Base-by-base conservation (phyloP, 1,140 invertebrate genomes). In the Lanistes nyassanus region DNA sequence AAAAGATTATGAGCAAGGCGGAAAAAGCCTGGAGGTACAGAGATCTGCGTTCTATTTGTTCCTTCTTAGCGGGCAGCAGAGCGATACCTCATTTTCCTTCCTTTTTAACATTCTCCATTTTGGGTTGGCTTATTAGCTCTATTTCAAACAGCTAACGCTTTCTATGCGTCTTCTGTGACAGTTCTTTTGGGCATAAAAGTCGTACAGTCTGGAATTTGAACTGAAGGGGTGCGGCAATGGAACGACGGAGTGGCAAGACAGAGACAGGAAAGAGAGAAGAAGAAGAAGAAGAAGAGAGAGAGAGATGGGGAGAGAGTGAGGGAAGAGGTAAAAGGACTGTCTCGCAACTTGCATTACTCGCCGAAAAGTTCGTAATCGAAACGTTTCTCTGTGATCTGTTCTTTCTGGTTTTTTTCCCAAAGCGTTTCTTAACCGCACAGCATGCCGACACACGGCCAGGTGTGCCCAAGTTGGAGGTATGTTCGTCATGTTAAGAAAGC, bases 1-100 rank as follows among this genome's bases (percentile, higher is more conserved):
- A 47, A 47, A 47, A 47, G 42, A 47, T 47, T 47, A 47, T 9
- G 42, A 47, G 42, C 9, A 47, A 47, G 42, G 62, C 62, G 19
- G 56, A 64, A 64, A 64, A 29, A 34, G 29, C 62, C 62, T 31
- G n/a, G 62, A 64, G 62, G 62, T 64, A 64, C 36, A 64, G 19
- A 47, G 62, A 64, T n/a, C 29, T 64, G 23, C 29, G 7, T 34
- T 64, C 62, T 36, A 31, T 34, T 34, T 34, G n/a, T 34, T 64
- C 19, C 7, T 31, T 31, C 29, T 21, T 31, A 29, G 26, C 31
- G 29, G 4, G 62, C 31, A 9, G n/a, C 36, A 19, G 19, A 26
- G 31, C 62, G 62, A 29, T 64, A 34, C 31, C 34, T 31, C 16
- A 34, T 19, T 64, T 31, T 31, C 31, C 62, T 64, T 29, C 42